Conservation (phyloP, 2,113 vertebrate genomes). For the human region DNA sequence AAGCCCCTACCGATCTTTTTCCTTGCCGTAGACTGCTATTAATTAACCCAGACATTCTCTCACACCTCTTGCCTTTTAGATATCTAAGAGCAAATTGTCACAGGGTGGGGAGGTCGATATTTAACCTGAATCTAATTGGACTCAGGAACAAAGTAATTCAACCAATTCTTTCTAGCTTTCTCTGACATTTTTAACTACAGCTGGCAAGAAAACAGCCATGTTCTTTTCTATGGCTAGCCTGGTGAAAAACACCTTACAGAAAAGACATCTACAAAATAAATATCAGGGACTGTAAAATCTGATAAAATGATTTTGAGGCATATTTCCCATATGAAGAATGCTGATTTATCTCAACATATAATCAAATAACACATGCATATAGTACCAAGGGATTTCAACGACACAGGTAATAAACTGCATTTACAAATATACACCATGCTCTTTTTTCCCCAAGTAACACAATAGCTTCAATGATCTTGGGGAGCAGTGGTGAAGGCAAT, state of each 20-base stretch:
- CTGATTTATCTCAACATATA: constrained; percentile 8
- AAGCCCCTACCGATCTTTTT: background rate
- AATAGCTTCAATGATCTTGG: background rate
- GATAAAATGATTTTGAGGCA: constrained; percentile 30
- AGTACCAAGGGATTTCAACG: constrained; percentile 48
- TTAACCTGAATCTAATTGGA: constrained; percentile 51
- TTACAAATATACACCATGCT: background rate
- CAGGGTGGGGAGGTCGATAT: background rate
- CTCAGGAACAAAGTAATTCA: constrained; percentile 19
- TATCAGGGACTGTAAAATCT: background rate
- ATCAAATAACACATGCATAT: background rate
- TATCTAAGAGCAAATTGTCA: constrained; percentile 36
- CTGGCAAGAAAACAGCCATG: constrained; percentile 16
- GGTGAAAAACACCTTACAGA: background rate
- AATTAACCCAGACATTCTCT: constrained; percentile 33
- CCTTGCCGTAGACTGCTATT: background rate
- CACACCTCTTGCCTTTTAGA: constrained; percentile 29
- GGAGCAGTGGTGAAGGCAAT: constrained; percentile 42
- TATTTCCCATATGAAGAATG: background rate
- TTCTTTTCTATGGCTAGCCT: background rate
- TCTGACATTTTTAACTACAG: constrained; percentile 1
- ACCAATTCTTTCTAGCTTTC: constrained; percentile 26
- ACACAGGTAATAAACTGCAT: background rate
- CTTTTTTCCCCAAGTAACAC: background rate
- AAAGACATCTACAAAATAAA: constrained; percentile 47